Evolutionary conservation across 2,888 invertebrate species (phyloP).

Genomic region (Panopea generosa): DNA sequence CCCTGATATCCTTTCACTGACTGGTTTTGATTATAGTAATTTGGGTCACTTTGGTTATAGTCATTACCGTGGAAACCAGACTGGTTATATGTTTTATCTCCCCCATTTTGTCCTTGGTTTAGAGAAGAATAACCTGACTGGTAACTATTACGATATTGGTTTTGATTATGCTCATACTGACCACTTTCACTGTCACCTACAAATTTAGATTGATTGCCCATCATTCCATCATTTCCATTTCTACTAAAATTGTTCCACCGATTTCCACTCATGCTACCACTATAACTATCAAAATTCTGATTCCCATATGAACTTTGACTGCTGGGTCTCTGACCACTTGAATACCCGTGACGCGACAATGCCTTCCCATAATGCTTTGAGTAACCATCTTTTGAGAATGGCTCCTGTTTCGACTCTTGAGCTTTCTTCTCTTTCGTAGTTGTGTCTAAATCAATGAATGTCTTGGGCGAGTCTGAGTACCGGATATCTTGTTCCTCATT

Average conservation of each 20-base stretch:
- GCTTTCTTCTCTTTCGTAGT: conserved; percentile 54
- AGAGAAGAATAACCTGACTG: conserved; percentile 40
- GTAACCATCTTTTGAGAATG: conserved; percentile 15
- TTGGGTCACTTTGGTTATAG: conserved; percentile 54
- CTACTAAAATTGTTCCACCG: conserved; percentile 51
- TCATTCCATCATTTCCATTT: conserved; percentile 38
- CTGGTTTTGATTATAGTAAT: conserved; percentile 58
- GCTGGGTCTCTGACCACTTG: conserved; percentile 18
- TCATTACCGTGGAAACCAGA: conserved; percentile 59
- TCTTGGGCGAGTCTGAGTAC: conserved; percentile 59
- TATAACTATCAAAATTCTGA: conserved; percentile 48
- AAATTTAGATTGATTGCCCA: conserved; percentile 35
- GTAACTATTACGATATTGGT: conserved; percentile 44
- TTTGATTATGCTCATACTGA: conserved; percentile 35
- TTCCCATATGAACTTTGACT: conserved; percentile 45
- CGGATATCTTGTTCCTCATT: conserved; percentile 46
- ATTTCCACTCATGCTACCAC: conserved; percentile 25
- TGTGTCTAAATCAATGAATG: conserved; percentile 56
- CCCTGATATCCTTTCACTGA: conserved; percentile 51
- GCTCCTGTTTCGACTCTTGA: conserved; percentile 24
- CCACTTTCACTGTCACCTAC: conserved; percentile 28
- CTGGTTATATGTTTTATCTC: conserved; percentile 48
- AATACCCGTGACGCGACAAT: conserved; percentile 23
- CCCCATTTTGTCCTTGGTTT: conserved; percentile 57
- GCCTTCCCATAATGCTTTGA: conserved; percentile 49